A percentile compares a stretch with the other conserved stretches of the same genome.
Conservation (phyloP, 2,113 vertebrate species). For the Prinia subflava region DNA sequence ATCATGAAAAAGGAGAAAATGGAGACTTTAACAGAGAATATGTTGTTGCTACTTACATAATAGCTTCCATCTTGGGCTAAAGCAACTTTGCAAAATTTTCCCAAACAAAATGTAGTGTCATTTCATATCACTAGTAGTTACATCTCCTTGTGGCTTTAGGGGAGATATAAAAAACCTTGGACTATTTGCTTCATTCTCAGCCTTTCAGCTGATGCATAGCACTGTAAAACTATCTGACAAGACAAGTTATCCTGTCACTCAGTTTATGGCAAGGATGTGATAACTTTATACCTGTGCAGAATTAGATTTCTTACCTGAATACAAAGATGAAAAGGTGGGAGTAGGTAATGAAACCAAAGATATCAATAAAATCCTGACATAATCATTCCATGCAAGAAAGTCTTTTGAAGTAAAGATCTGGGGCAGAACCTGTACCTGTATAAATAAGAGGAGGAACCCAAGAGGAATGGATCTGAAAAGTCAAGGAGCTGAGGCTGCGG, state of each 20-base stretch:
- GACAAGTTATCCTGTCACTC: background rate
- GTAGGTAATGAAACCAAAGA: background rate
- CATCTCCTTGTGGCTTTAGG: conserved; percentile 12
- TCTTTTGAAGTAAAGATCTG: background rate
- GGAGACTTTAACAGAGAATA: background rate
- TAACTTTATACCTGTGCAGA: background rate
- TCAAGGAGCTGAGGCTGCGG: background rate
- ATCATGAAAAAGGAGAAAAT: background rate
- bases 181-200: conserved; percentile 19
- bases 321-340: background rate
- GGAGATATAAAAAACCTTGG: background rate
- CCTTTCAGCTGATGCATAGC: background rate
- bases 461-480: background rate
- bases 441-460: background rate
- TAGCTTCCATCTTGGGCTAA: conserved; percentile 9
- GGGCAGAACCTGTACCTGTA: background rate
- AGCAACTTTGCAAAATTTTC: background rate
- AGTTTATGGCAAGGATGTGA: background rate
- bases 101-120: conserved; percentile 28
- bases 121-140: conserved; percentile 30
- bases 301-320: background rate
- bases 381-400: background rate
- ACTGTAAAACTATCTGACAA: conserved; percentile 21
- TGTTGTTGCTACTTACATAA: background rate
- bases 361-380: background rate